Base-by-base conservation (phyloP, 2,888 invertebrate species). In the Amblyjoppa fuscipennis region DNA sequence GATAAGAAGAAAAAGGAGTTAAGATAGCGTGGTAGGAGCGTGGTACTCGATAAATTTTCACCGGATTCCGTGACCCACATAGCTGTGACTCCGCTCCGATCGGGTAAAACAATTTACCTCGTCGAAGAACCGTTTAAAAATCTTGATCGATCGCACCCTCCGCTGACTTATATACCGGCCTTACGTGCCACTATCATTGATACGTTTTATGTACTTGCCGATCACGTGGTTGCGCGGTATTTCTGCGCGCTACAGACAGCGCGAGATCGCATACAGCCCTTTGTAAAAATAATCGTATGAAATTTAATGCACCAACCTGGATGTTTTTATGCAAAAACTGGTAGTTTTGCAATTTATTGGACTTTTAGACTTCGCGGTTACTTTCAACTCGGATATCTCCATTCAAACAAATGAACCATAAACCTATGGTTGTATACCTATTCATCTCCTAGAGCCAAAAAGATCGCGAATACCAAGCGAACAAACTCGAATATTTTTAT, bases 41-140 rank as follows among this genome's bases (percentile, higher is more conserved):
- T 34, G 61, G 73, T 77, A 83, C 80, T 83, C 83, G 76, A 85
- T 85, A 85, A 85, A 85, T 85, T 85, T 80, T 61, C 85, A 85
- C 76, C 68, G 85, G 77, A 83, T 85, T 80, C 80, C 66, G 83
- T 85, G 83, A 83, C 85, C 85, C 83, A 85, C 83, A 85, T 85
- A 56, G 81, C 73, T 75, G 75, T 75, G 74, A 56, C 84, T 73
- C 78, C 80, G 70, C 71, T 77, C 31, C 80, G 78, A 81, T 86
- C 61, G 77, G 45, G 70, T 75, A 66, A 84, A 87, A 87, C 84
- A 86, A 87, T 84, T 81, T 75, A 81, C 81, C 68, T 69, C 84
- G 74, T 75, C 81, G 75, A 82, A 82, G 68, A 82, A 84, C 75
- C 80, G 34, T 73, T 82, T 70, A 81, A 87, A 86, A 87, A 81